Evolutionary conservation across 2,113 vertebrate species (phyloP), one percentile per base, ranked within the genome.

Genomic region (Dipodomys stephensi): DNA sequence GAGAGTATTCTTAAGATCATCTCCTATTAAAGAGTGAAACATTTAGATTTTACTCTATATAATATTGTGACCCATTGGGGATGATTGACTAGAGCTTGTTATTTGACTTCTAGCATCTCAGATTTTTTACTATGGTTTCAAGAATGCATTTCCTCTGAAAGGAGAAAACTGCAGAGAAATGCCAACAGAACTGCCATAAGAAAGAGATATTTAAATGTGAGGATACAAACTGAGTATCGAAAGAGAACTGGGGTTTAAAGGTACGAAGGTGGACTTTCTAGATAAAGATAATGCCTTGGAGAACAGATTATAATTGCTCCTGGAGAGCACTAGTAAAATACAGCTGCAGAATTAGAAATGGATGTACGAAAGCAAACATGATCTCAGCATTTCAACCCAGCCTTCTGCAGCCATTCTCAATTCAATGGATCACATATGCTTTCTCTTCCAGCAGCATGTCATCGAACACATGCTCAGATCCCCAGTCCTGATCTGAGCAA

Each of bases 201-300:
- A 72, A 85, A 87, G 18, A 73, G 10, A 57, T 71, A 92, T 89
- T 65, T 73, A 65, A n/a, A 77, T 77, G 16, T 9, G 49, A 91
- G 25, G 39, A 87, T 60, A 89, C 87, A 7, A 60, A 4, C 49
- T 28, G 28, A 28, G 10, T 88, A 44, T 81, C 49, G 30, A 62
- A 90, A 79, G 15, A 84, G n/a, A 93, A 44, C 22, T 83, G 76
- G 28, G 72, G 68, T 84, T 83, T 46, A 20, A 76, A 81, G 12
- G 62, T 77, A 76, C 0, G 7, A 76, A 87, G 30, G 68, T 57
- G 19, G 49, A 80, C 7, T 76, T 71, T 35, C 27, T 64, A 80
- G 22, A 44, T 44, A 32, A 0, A 90, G 67, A 77, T 20, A 71
- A n/a, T 69, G 11, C 35, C 78, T 2, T 64, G 71, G 16, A 32